Evolutionary conservation across 2,797 vertebrate genomes (phyloP).

Genomic region (Psittacula echo): DNA sequence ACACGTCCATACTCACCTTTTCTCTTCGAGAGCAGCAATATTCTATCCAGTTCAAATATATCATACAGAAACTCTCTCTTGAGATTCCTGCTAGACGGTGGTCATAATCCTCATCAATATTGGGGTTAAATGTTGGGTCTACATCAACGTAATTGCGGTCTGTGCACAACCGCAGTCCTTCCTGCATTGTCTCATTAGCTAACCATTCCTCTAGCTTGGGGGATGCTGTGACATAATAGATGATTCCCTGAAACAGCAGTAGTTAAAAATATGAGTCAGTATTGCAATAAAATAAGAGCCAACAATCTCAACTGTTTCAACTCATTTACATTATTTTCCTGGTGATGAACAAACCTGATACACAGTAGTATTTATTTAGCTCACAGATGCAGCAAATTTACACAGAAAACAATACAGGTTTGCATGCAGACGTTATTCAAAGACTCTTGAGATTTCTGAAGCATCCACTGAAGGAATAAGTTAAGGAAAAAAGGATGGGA

Average conservation of each 20-base stretch:
- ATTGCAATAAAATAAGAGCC: neutral
- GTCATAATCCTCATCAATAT: conserved; percentile 98
- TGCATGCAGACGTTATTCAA: neutral
- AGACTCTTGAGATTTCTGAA: neutral
- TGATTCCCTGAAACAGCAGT: conserved; percentile 86
- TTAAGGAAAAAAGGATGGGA: neutral
- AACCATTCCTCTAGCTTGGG: conserved; percentile 96
- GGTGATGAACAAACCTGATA: neutral
- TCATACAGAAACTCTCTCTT: conserved; percentile 94
- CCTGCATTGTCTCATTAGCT: conserved; percentile 94
- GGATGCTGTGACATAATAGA: conserved; percentile 95
- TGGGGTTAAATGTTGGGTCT: conserved; percentile 98
- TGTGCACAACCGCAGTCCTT: conserved; percentile 88
- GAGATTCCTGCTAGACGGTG: conserved; percentile 95
- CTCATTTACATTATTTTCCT: neutral
- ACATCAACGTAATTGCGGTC: conserved; percentile 96
- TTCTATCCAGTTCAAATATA: conserved; percentile 97
- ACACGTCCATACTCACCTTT: conserved; percentile 79
- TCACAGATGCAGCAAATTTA: neutral
- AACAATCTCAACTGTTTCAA: neutral
- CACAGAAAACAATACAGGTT: neutral
- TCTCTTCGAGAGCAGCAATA: conserved; percentile 93
- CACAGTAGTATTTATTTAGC: neutral
- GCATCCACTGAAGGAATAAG: neutral
- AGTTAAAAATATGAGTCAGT: neutral